Conservation (phyloP, 2,888 invertebrate species). For the Baccha elongata region DNA sequence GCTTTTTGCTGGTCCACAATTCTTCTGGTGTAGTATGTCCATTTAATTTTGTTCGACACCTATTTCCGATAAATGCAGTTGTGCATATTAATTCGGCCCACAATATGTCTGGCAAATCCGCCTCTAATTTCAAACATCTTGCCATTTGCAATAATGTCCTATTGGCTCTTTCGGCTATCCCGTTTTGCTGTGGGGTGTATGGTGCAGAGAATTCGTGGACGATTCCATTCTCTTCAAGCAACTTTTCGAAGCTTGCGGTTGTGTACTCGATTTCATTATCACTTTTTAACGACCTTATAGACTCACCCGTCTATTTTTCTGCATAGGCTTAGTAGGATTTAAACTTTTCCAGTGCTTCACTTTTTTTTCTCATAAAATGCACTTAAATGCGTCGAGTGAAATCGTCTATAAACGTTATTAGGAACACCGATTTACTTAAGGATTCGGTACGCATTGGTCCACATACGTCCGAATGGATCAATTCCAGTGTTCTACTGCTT, state of each 20-base stretch:
- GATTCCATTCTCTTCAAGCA: not conserved
- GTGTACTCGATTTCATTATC: not conserved
- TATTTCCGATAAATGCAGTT: not conserved
- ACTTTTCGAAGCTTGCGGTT: slow-evolving; percentile 1
- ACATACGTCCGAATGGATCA: slow-evolving; percentile 39
- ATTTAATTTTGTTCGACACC: no score
- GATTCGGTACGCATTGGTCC: slow-evolving; percentile 36
- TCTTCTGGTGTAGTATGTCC: slow-evolving; percentile 20
- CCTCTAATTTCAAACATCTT: not conserved
- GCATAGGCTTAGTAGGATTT: not conserved
- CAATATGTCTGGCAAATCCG: not conserved
- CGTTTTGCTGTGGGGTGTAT: slow-evolving; percentile 18
- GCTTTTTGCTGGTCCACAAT: slow-evolving; percentile 5
- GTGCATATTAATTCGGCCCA: no score
- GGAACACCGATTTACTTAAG: not conserved
- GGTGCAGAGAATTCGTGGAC: slow-evolving; percentile 7
- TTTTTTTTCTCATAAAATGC: slow-evolving; percentile 2
- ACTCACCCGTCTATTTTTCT: slow-evolving; percentile 9
- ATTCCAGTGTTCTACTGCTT: slow-evolving; percentile 3
- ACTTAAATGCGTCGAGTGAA: slow-evolving; percentile 6
- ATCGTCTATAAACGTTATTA: no score
- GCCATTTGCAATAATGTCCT: slow-evolving; percentile 8
- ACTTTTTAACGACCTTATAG: not conserved
- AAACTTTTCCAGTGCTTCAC: slow-evolving; percentile 2
- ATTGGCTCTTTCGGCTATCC: not conserved